phyloP scores from a whole-genome alignment of 2,113 vertebrate genomes.

The Anas platyrhynchos region DNA sequence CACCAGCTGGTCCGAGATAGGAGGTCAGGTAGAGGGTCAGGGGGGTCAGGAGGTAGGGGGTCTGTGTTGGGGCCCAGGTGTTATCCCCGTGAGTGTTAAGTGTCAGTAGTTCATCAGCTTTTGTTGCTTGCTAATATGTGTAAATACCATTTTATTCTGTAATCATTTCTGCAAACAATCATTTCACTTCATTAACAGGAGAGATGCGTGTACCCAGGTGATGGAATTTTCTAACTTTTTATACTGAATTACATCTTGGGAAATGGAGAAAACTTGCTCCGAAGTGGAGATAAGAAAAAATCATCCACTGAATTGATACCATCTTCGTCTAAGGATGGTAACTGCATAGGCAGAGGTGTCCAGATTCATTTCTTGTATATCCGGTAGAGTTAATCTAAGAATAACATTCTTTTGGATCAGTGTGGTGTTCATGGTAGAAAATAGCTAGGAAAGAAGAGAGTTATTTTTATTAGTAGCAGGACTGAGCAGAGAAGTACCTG shows the following conservation, averaged over 20 bases:
- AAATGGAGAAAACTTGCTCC: constrained; percentile 19
- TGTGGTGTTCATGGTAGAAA: neutral
- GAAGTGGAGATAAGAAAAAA: constrained; percentile 31
- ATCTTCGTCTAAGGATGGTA: constrained; percentile 32
- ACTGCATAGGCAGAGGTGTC: constrained; percentile 15
- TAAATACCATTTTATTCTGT: neutral
- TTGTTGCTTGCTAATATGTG: neutral
- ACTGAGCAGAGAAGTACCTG: constrained; percentile 4
- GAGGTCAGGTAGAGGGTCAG: neutral
- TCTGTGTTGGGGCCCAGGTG: neutral
- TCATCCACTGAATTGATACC: constrained; percentile 38
- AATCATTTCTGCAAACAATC: neutral
- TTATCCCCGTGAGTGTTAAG: neutral
- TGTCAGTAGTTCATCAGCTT: neutral
- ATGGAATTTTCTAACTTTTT: constrained; percentile 17
- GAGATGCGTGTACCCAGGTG: neutral
- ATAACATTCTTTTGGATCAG: constrained; percentile 9
- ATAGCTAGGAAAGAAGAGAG: constrained; percentile 18
- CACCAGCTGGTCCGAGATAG: neutral
- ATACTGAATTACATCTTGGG: neutral
- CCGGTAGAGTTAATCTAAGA: constrained; percentile 26
- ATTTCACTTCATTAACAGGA: constrained; percentile 4
- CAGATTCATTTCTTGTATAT: constrained; percentile 17
- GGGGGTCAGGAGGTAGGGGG: no score
- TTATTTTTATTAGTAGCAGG: constrained; percentile 40